A percentile compares a stretch with the other conserved stretches of the same genome.
These are phyloP conservation scores for Anolis sagrei DNA, from an alignment of 2,113 vertebrate genomes.

Conservation along the genomic window DNA sequence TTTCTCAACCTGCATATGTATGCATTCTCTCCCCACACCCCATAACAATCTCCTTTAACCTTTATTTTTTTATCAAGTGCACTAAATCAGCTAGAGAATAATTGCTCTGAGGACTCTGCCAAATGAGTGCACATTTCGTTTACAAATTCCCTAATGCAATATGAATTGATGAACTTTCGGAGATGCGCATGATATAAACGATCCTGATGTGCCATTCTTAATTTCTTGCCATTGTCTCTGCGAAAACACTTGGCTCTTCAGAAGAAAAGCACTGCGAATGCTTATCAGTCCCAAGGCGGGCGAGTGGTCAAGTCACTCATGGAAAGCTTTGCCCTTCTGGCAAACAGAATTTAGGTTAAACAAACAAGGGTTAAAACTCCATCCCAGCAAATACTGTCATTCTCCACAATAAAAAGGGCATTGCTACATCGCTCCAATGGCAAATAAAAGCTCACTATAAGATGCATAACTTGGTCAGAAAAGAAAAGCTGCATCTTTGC, in stretches of 20 bases:
- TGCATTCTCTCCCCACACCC: not conserved
- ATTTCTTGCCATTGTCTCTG: constrained; percentile 73
- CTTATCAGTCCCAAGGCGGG: not conserved
- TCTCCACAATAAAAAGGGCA: not conserved
- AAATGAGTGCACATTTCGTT: constrained; percentile 75
- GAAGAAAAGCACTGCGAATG: constrained; percentile 38
- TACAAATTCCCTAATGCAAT: constrained; percentile 77
- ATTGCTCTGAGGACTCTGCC: constrained; percentile 75
- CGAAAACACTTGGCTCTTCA: constrained; percentile 64
- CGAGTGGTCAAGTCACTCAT: constrained; percentile 27
- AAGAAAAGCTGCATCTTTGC: no score
- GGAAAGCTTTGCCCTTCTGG: constrained; percentile 60
- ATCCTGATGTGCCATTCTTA: constrained; percentile 75
- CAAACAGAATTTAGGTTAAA: constrained; percentile 52
- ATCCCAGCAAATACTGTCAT: not conserved
- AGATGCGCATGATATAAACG: constrained; percentile 67
- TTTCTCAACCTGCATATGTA: not conserved
- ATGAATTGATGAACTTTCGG: constrained; percentile 78
- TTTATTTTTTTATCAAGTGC: constrained; percentile 76
- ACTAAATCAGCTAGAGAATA: constrained; percentile 78
- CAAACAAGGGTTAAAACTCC: constrained; percentile 28
- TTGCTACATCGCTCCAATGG: not conserved
- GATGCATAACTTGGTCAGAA: not conserved
- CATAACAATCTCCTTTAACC: constrained; percentile 73
- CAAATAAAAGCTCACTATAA: not conserved